phyloP scores from a whole-genome alignment of 2,888 invertebrate species.

The Leptopilina syphax region DNA sequence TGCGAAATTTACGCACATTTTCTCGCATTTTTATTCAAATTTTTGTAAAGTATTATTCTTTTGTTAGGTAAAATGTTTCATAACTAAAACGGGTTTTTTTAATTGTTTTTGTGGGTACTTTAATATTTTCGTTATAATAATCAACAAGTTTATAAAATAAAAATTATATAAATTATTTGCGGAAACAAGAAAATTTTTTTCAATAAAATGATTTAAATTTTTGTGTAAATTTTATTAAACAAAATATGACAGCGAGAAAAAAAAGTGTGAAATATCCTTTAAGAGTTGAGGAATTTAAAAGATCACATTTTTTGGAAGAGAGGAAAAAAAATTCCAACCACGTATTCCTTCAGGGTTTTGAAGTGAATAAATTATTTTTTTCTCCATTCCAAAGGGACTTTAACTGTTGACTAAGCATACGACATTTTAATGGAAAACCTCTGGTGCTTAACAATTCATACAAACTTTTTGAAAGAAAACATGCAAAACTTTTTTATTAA shows the following conservation, averaged over 20 bases:
- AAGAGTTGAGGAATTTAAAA: conserved; percentile 9
- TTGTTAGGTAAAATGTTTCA: too few relatives aligned
- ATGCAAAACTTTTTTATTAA: conserved; percentile 6
- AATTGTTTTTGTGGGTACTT: too few relatives aligned
- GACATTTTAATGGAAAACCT: conserved; percentile 5
- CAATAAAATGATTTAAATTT: too few relatives aligned
- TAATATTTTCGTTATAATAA: too few relatives aligned
- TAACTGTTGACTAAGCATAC: neutral
- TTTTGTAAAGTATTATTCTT: too few relatives aligned
- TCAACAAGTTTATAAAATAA: neutral
- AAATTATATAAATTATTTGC: too few relatives aligned
- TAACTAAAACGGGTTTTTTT: too few relatives aligned
- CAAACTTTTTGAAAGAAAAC: conserved; percentile 10
- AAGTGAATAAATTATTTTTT: conserved; percentile 22
- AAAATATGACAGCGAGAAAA: too few relatives aligned
- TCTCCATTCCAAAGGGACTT: neutral
- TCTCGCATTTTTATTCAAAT: too few relatives aligned
- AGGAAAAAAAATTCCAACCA: conserved; percentile 25
- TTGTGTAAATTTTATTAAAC: neutral
- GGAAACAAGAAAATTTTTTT: neutral
- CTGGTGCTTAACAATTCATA: conserved; percentile 5
- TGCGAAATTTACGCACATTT: too few relatives aligned
- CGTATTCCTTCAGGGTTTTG: neutral
- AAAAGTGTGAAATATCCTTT: neutral
- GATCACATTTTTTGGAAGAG: neutral